Evolutionary conservation across 2,888 invertebrate genomes (phyloP).

Genomic region (Malacosoma neustria): DNA sequence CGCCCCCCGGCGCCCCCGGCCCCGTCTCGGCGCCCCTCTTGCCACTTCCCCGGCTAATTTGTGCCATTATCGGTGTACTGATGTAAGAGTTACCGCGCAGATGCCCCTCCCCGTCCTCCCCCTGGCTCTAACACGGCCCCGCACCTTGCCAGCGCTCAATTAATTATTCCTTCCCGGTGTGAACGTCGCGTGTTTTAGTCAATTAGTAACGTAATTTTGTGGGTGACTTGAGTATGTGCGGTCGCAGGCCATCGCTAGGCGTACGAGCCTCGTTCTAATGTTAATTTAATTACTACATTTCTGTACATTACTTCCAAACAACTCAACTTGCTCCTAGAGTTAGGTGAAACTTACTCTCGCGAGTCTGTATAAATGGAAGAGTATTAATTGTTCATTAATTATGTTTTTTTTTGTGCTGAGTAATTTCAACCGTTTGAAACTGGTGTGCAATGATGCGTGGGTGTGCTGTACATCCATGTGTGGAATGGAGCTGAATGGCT

Average conservation of each 20-base stretch:
- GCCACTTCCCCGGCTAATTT: slow-evolving; percentile 72
- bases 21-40: slow-evolving; percentile 40
- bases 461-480: slow-evolving; percentile 24
- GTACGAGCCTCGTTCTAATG: slow-evolving; percentile 38
- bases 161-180: slow-evolving; percentile 73
- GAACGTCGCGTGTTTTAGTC: slow-evolving; percentile 75
- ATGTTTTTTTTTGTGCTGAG: slow-evolving; percentile 22
- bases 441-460: slow-evolving; percentile 13
- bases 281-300: slow-evolving; percentile 22
- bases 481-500: slow-evolving; percentile 38
- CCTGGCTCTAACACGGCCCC: slow-evolving; percentile 29
- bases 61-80: slow-evolving; percentile 76
- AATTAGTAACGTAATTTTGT: slow-evolving; percentile 75
- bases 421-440: slow-evolving; percentile 25
- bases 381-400: slow-evolving; percentile 21
- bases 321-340: not conserved
- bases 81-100: slow-evolving; percentile 74
- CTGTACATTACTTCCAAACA: not conserved
- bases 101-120: slow-evolving; percentile 45
- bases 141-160: slow-evolving; percentile 63
- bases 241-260: slow-evolving; percentile 39
- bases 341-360: not conserved
- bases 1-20: slow-evolving; percentile 43
- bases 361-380: slow-evolving; percentile 12
- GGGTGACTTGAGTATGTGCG: slow-evolving; percentile 71